Conservation (phyloP, 2,797 vertebrate species). For the Thripadectes ignobilis region DNA sequence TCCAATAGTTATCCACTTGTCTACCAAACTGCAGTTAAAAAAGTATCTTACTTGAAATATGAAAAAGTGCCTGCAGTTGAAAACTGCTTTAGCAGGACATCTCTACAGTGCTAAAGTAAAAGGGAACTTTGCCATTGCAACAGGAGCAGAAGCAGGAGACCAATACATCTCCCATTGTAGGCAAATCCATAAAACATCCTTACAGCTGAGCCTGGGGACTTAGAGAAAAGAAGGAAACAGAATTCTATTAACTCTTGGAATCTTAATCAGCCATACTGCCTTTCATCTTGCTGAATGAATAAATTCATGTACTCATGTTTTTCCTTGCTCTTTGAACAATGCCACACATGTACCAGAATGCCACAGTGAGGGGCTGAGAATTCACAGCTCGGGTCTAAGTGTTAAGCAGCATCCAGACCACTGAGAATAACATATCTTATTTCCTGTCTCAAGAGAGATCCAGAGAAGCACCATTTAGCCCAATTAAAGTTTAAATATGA, state of each 20-base stretch:
- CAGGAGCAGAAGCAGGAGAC: background rate
- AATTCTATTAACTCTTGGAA: background rate
- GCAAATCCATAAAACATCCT: background rate
- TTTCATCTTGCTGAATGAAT: background rate
- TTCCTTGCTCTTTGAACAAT: background rate
- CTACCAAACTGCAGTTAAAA: background rate
- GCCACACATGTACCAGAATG: background rate
- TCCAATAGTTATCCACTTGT: background rate
- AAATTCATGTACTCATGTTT: background rate
- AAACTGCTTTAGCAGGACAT: background rate
- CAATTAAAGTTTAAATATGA: background rate
- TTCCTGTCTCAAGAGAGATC: background rate
- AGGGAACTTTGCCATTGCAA: background rate
- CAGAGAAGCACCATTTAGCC: background rate
- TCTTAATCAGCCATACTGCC: background rate
- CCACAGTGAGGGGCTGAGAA: background rate
- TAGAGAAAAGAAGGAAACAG: background rate
- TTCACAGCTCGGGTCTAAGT: background rate
- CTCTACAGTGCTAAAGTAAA: background rate
- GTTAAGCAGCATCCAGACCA: background rate
- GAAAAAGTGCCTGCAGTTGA: background rate
- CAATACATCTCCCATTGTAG: background rate
- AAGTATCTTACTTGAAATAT: background rate
- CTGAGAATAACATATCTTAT: background rate
- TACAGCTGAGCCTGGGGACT: background rate